phyloP scores from a whole-genome alignment of 2,888 invertebrate species.

The Petrolisthes cinctipes region DNA sequence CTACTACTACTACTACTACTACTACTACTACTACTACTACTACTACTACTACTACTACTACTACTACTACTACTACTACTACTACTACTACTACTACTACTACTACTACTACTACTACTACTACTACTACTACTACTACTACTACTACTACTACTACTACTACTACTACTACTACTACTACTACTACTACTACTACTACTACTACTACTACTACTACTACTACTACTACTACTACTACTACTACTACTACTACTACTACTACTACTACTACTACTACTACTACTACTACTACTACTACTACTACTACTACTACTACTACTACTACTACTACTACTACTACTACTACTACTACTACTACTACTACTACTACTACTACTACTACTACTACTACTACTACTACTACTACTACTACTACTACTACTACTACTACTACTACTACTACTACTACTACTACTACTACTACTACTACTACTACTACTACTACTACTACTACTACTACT shows the following conservation, averaged over 20 bases:
- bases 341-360: neutral
- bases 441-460: neutral
- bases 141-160: neutral
- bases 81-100: neutral
- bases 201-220: neutral
- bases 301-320: neutral
- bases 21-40: neutral
- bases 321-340: neutral
- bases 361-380: neutral
- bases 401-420: neutral
- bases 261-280: neutral
- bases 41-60: neutral
- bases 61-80: neutral
- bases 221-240: neutral
- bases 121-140: neutral
- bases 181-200: neutral
- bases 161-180: conserved; percentile 3
- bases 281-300: neutral
- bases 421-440: neutral
- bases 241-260: neutral
- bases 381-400: neutral
- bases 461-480: conserved; percentile 3
- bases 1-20: neutral
- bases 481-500: neutral
- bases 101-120: neutral